phyloP scores from a whole-genome alignment of 2,113 vertebrate genomes.

The Tapirus terrestris region DNA sequence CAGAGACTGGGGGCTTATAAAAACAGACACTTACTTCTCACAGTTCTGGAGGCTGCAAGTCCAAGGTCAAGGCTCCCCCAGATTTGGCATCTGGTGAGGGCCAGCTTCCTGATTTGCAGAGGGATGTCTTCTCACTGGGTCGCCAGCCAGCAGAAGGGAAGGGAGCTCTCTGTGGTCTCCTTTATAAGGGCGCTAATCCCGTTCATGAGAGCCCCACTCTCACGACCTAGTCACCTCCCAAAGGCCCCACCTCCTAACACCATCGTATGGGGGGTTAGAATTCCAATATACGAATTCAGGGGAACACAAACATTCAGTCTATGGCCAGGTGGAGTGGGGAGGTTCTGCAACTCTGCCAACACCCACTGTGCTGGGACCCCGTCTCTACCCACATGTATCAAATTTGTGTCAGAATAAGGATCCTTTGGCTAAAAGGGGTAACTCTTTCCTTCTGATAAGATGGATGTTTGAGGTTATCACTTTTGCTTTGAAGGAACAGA shows the following conservation, averaged over 20 bases:
- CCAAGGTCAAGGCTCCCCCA: neutral
- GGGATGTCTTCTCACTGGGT: neutral
- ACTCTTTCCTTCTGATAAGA: no score
- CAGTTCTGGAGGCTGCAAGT: neutral
- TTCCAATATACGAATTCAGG: neutral
- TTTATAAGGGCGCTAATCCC: fast-evolving
- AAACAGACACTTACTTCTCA: neutral
- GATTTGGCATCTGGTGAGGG: neutral
- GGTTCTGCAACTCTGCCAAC: neutral
- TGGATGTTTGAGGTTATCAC: fast-evolving
- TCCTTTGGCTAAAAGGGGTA: fast-evolving
- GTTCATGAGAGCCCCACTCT: neutral
- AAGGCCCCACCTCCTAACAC: neutral
- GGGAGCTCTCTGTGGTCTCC: neutral
- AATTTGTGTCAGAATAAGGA: fast-evolving
- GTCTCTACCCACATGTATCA: fast-evolving
- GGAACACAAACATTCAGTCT: neutral
- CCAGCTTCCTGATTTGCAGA: neutral
- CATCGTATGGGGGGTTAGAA: neutral
- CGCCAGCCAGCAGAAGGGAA: no score
- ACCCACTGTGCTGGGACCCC: fast-evolving
- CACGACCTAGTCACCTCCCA: neutral
- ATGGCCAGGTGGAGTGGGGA: fast-evolving
- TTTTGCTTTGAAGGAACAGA: neutral
- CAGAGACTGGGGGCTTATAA: neutral